Evolutionary conservation across 2,797 vertebrate species (phyloP).

Genomic region (Enteromius paludinosus): DNA sequence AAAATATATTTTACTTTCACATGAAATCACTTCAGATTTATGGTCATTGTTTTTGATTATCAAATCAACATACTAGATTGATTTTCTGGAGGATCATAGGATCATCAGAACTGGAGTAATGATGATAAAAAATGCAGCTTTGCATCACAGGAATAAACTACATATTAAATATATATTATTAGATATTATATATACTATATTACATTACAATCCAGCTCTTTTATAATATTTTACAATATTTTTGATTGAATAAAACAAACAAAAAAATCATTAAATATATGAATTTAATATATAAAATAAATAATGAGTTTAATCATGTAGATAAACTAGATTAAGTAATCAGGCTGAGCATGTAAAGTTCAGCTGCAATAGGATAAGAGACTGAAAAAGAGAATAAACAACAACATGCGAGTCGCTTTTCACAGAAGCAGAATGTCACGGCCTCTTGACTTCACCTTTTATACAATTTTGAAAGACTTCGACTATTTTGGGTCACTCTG

Average conservation of each 20-base stretch:
- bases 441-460: background rate
- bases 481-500: background rate
- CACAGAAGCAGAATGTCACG: background rate
- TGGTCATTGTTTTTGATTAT: background rate
- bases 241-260: background rate
- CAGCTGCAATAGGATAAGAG: background rate
- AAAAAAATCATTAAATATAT: background rate
- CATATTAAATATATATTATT: background rate
- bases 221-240: background rate
- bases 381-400: background rate
- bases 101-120: background rate
- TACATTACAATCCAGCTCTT: background rate
- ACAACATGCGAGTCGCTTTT: background rate
- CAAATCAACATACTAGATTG: background rate
- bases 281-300: no score
- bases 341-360: background rate
- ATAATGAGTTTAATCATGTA: background rate
- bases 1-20: background rate
- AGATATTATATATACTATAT: no score
- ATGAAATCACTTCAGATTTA: background rate
- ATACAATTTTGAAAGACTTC: slow-evolving; percentile 8
- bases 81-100: background rate
- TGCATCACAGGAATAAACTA: background rate
- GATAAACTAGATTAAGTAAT: background rate
- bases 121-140: background rate